Evolutionary conservation across 2,888 invertebrate species (phyloP), one percentile per base, ranked within the genome.

Genomic region (Branchipolynoe longqiensis): DNA sequence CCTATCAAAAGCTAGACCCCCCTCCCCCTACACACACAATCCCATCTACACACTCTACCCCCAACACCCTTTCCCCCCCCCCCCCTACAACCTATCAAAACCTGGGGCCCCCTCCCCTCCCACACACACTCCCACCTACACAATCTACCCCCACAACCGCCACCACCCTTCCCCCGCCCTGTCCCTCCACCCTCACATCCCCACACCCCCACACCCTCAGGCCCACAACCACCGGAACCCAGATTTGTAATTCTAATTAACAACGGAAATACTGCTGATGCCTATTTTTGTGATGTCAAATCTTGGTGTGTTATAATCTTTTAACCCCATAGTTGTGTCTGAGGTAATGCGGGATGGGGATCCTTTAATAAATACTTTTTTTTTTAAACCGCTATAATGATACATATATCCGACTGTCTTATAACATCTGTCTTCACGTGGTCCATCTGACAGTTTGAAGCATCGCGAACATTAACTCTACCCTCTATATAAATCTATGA

Each of bases 181-280:
- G 4, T 18, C 58, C 58, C n/a, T 8, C 58, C 4, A 4, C 14
- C 12, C 4, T 25, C 58, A 4, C 58, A 48, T 25, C n/a, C n/a
- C 58, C n/a, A 4, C 14, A 4, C n/a, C 14, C n/a, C n/a, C 4
- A 4, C 58, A 58, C 12, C n/a, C 58, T n/a, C 58, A 14, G 69
- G 3, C 69, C 36, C 36, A 31, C 28, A 48, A 25, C 78, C n/a
- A n/a, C 12, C 48, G 78, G 54, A 78, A 41, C 18, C 22, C 31
- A 48, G 28, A 78, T 78, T 78, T 78, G 78, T 78, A 48, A 78
- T 78, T 78, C 78, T 78, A 78, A 78, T 78, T 78, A 78, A 78
- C 48, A 78, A 48, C 69, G 33, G 69, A 69, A 69, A 69, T 69
- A 69, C 22, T 69, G n/a, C n/a, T n/a, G n/a, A n/a, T n/a, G n/a